A percentile compares a stretch with the other conserved stretches of the same genome.
Conservation (phyloP, 2,888 invertebrate species). For the Harpalus rufipes region DNA sequence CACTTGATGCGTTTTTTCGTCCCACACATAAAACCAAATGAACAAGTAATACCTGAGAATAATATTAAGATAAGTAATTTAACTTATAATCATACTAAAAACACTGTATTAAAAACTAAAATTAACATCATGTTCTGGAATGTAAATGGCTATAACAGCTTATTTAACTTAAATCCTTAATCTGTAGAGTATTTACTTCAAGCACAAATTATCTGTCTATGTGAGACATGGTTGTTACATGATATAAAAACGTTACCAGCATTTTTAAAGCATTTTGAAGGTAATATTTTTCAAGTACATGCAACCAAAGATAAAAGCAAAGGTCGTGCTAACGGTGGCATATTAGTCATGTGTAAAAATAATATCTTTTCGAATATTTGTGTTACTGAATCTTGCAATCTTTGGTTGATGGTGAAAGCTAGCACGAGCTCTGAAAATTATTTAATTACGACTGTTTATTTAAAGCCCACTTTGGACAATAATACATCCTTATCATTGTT, state of each 20-base stretch:
- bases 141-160: neutral
- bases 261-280: too few species aligned
- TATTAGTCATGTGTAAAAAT: too few species aligned
- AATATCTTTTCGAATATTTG: too few species aligned
- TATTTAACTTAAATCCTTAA: neutral
- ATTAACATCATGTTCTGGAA: neutral
- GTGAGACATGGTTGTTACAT: neutral
- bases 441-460: too few species aligned
- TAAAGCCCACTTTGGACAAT: too few species aligned
- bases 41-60: neutral
- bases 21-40: neutral
- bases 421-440: too few species aligned
- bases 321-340: neutral
- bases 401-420: too few species aligned
- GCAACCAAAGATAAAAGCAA: neutral
- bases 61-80: neutral
- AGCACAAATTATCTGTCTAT: constrained; percentile 2
- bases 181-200: neutral
- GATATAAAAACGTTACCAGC: neutral
- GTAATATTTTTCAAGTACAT: neutral
- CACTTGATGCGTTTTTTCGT: neutral
- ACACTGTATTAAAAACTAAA: neutral
- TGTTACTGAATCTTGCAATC: too few species aligned
- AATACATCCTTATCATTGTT: too few species aligned
- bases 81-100: neutral